Base-by-base conservation (phyloP, 2,797 vertebrate species). In the Caiman crocodilus region DNA sequence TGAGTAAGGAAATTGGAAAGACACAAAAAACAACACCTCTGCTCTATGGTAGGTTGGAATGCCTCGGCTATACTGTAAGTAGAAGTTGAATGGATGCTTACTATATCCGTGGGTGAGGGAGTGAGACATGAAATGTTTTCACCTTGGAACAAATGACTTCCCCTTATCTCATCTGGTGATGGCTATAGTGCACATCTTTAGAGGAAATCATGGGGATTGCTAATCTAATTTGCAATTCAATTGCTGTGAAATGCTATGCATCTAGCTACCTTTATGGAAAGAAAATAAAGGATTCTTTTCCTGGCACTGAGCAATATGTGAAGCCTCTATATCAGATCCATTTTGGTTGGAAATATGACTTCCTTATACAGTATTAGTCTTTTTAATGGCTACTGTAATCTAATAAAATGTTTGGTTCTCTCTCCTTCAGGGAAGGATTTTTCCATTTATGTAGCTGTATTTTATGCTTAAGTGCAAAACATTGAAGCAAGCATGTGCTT, bases 351-450 rank as follows among this genome's bases (percentile, higher is more conserved):
- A 91, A 67, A 79, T 57, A 57, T 56, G 77, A 59, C 14, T 91
- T 92, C 67, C 78, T 96, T 82, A 84, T 64, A 87, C 50, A 32
- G 18, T 30, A 15, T 79, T 16, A 87, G 32, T 93, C 75, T 58
- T 94, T 86, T 92, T 50, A 50, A 50, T 50, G 42, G 42, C 42
- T 50, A 50, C 42, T 50, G 42, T 50, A 50, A 50, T 50, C 10
- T 50, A 50, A 50, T 50, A 50, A 3, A 50, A 50, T 50, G 42
- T 50, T 11, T 50, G 42, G 42, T 50, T 50, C 42, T 50, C 42
- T 50, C 42, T 50, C 42, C 42, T 56, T 67, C 21, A 61, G 60
- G 23, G 59, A 25, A 60, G 26, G 60, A 50, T 61, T 61, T 26
- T 61, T 25, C 26, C 60, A 50, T 50, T 50, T 50, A 50, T 50